Evolutionary conservation across 64 coral and sea anemone genomes (phyloP).

Genomic region (Anthopleura sola): DNA sequence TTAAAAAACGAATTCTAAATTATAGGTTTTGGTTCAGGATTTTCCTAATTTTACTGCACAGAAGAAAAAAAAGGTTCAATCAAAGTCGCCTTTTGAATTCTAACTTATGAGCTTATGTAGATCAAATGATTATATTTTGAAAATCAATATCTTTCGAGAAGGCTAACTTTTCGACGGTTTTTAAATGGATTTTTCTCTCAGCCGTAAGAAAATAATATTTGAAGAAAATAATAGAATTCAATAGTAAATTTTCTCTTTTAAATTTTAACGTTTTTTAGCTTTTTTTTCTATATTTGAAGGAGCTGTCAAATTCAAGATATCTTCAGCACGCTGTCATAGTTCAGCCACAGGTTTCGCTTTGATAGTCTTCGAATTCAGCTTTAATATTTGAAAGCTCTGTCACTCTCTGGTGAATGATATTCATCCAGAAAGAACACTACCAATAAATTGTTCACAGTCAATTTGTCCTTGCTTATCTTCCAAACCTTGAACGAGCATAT

Average conservation of each 20-base stretch:
- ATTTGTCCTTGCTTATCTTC: constrained; percentile 88
- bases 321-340: constrained; percentile 1
- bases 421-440: constrained; percentile 48
- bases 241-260: neutral
- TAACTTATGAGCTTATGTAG: neutral
- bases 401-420: neutral
- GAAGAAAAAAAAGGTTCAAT: neutral
- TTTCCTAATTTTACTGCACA: neutral
- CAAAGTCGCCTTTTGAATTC: neutral
- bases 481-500: constrained; percentile 75
- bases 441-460: constrained; percentile 80
- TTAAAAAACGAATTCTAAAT: neutral
- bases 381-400: neutral
- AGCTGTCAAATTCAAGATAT: neutral
- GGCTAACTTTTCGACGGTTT: neutral
- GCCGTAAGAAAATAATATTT: neutral
- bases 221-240: neutral
- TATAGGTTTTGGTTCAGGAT: neutral
- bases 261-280: neutral
- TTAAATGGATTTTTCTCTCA: neutral
- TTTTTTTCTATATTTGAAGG: neutral
- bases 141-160: neutral
- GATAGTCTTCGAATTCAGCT: neutral
- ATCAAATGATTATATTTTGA: neutral
- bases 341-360: neutral